phyloP scores from a whole-genome alignment of 2,113 vertebrate species.

The Burhinus oedicnemus region DNA sequence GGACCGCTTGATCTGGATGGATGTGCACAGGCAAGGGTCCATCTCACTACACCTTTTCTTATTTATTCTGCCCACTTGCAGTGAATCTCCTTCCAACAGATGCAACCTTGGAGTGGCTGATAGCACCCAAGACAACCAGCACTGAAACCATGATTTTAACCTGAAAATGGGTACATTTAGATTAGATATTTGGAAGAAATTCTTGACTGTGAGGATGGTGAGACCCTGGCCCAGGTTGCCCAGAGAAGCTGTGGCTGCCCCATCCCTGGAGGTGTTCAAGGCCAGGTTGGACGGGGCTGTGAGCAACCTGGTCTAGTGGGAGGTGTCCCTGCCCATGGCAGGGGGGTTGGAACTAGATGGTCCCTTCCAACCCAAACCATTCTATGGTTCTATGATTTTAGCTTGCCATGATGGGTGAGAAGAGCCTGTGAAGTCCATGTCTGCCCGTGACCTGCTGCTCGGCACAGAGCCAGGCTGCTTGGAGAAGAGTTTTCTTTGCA shows the following conservation, averaged over 20 bases:
- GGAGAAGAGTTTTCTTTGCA: background rate
- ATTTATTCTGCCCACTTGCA: background rate
- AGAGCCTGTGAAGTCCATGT: rapidly evolving
- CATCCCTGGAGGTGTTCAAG: background rate
- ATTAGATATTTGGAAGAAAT: background rate
- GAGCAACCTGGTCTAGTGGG: background rate
- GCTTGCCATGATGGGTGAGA: background rate
- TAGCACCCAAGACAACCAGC: background rate
- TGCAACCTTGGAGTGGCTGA: rapidly evolving
- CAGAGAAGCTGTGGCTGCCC: background rate
- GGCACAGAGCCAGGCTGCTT: background rate
- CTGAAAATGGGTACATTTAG: background rate
- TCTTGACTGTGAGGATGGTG: background rate
- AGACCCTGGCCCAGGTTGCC: background rate
- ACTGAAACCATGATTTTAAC: background rate
- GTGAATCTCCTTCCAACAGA: background rate
- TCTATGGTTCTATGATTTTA: background rate
- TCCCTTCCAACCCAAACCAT: background rate
- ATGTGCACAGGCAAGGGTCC: background rate
- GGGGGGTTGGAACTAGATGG: background rate
- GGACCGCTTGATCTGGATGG: background rate
- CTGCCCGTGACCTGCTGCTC: background rate
- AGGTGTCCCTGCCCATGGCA: background rate
- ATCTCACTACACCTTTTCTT: background rate
- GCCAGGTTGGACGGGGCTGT: background rate